Base-by-base conservation (phyloP, 2,797 vertebrate genomes). In the Pseudochromis fuscus region DNA sequence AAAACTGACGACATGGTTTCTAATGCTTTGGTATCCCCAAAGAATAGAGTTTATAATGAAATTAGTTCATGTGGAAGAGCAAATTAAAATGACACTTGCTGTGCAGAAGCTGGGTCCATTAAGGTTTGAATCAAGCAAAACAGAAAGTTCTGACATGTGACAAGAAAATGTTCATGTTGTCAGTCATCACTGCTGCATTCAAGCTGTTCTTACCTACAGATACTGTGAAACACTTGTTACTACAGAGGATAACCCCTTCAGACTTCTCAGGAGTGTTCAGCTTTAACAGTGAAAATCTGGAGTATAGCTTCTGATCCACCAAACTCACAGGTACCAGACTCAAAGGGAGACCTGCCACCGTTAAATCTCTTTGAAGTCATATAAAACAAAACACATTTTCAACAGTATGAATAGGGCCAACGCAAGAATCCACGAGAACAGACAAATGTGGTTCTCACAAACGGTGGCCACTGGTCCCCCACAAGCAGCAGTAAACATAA, bases 401-500 rank as follows among this genome's bases (percentile, higher is more conserved):
- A 76, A 38, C 51, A 46, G 77, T 62, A 74, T 84, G 58, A 86
- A 79, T 21, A 75, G 44, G 35, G n/a, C 45, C 40, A 70, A 46
- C 45, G 59, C 60, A 72, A 55, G 63, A 81, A 69, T 77, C 33
- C 49, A 27, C 62, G 63, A 16, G 31, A 87, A 80, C 58, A 70
- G 40, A 82, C 42, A 81, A 80, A 75, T 66, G 71, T 13, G 21
- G 69, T 80, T 84, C 84, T 79, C 73, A 70, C 77, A 84, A 85
- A 88, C 82, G 28, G 82, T 86, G 82, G 87, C 87, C 72, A 19
- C 55, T 65, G 49, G 70, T 86, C 79, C 83, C 85, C 84, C 83
- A 83, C 84, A 84, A 86, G 86, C 86, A 85, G 82, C 84, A 79
- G 86, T 89, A 85, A 88, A 89, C 86, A 75, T 88, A 90, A 89